Evolutionary conservation across 2,888 invertebrate genomes (phyloP).

Genomic region (Helobdella robusta): DNA sequence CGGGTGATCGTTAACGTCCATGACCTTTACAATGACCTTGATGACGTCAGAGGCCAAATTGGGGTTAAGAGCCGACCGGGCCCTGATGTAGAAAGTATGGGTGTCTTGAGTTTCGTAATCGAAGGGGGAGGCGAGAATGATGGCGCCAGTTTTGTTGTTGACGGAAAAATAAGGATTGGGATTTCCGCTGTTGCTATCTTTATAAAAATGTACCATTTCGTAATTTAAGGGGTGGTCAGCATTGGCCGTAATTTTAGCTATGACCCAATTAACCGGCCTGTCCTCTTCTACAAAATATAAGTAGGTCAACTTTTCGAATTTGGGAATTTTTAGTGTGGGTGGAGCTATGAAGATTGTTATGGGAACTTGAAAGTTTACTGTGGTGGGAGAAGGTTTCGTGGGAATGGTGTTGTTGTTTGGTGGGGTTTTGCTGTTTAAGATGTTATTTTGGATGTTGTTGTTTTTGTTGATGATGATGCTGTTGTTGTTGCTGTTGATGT

Average conservation of each 20-base stretch:
- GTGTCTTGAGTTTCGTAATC: not conserved
- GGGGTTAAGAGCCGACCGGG: not conserved
- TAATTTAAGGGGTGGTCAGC: not conserved
- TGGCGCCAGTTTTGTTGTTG: not conserved
- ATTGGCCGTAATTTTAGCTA: not conserved
- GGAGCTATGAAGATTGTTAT: not conserved
- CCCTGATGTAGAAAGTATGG: not conserved
- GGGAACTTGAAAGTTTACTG: no score
- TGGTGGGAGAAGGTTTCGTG: no score
- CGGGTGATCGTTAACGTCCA: slow-evolving; percentile 7
- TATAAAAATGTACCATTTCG: not conserved
- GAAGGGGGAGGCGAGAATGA: not conserved
- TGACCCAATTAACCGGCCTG: not conserved
- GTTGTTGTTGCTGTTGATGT: no score
- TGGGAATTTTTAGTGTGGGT: not conserved
- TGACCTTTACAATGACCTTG: not conserved
- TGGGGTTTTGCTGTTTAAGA: no score
- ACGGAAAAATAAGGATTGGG: not conserved
- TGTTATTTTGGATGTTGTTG: no score
- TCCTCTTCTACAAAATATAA: not conserved
- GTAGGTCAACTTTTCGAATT: not conserved
- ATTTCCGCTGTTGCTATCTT: not conserved
- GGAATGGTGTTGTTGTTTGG: no score
- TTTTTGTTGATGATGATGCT: no score
- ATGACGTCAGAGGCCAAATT: not conserved